Percentiles rank a stretch among this genome's conserved stretches.
These are phyloP conservation scores for Vulpes lagopus DNA, from an alignment of 2,113 vertebrate genomes.

Conservation along the genomic window DNA sequence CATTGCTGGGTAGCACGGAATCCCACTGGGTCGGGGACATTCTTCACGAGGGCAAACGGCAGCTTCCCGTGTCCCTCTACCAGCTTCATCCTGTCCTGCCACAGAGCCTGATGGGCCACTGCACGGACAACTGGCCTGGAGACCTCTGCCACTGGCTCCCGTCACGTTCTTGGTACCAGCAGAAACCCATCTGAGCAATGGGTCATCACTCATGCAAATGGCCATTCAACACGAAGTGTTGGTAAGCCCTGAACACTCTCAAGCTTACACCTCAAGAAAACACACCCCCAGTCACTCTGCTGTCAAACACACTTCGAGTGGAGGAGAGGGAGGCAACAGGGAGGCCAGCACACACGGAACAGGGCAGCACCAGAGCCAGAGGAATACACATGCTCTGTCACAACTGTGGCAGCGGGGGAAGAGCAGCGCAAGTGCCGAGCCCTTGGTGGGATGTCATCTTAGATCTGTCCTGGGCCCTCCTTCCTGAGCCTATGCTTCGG, in stretches of 20 bases:
- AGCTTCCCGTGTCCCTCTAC: rapidly evolving
- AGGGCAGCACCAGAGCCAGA: not conserved
- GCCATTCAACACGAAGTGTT: too few relatives aligned
- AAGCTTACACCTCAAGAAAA: not conserved
- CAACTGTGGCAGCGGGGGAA: not conserved
- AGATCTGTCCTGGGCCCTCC: rapidly evolving
- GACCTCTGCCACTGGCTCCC: not conserved
- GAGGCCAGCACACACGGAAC: rapidly evolving
- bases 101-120: rapidly evolving
- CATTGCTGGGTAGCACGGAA: rapidly evolving
- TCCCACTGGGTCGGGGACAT: rapidly evolving
- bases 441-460: rapidly evolving
- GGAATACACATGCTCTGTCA: rapidly evolving
- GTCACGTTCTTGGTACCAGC: not conserved
- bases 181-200: rapidly evolving
- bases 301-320: not conserved
- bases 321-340: too few relatives aligned
- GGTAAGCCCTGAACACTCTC: not conserved
- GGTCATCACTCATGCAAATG: not conserved
- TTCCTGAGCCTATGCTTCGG: rapidly evolving
- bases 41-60: not conserved
- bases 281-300: not conserved
- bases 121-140: rapidly evolving
- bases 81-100: rapidly evolving
- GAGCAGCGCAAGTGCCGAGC: not conserved